Percentiles rank a stretch among this genome's conserved stretches.
Conservation (phyloP, 1,140 invertebrate species). For the Phortica variegata region DNA sequence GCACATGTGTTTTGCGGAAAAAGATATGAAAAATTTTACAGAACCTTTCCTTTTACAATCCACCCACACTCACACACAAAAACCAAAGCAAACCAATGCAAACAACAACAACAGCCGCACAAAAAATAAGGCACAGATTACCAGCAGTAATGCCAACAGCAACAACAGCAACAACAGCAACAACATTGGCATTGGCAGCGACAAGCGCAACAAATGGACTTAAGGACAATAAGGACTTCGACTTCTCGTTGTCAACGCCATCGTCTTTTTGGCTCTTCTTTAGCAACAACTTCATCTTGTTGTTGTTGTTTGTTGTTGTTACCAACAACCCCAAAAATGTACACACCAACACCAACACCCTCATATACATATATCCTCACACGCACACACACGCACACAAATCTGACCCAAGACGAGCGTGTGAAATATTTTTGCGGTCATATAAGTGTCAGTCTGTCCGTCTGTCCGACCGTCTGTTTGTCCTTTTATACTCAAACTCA, state of each 20-base stretch:
- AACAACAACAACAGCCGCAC: too few relatives aligned
- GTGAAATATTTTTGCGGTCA: constrained; percentile 32
- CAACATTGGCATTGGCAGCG: background rate
- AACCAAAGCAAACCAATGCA: background rate
- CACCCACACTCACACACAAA: constrained; percentile 5
- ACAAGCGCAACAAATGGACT: too few relatives aligned
- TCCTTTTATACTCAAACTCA: constrained; percentile 8
- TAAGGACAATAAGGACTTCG: constrained; percentile 4
- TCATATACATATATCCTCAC: background rate
- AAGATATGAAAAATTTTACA: background rate
- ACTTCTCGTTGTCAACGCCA: background rate
- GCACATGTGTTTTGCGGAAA: background rate
- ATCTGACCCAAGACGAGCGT: constrained; percentile 19
- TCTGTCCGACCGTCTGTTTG: constrained; percentile 4
- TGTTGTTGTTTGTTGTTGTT: too few relatives aligned
- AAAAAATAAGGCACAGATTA: constrained; percentile 25
- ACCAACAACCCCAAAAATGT: too few relatives aligned
- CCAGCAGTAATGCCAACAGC: constrained; percentile 3
- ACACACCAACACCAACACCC: constrained; percentile 6
- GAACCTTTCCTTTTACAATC: background rate
- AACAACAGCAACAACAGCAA: constrained; percentile 5
- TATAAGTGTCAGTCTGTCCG: constrained; percentile 3
- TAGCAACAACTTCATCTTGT: too few relatives aligned
- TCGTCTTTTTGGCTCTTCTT: background rate
- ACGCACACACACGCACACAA: constrained; percentile 6